A percentile compares a stretch with the other conserved stretches of the same genome.
phyloP scores from a whole-genome alignment of 2,888 invertebrate species.

The Dorcus hopei region DNA sequence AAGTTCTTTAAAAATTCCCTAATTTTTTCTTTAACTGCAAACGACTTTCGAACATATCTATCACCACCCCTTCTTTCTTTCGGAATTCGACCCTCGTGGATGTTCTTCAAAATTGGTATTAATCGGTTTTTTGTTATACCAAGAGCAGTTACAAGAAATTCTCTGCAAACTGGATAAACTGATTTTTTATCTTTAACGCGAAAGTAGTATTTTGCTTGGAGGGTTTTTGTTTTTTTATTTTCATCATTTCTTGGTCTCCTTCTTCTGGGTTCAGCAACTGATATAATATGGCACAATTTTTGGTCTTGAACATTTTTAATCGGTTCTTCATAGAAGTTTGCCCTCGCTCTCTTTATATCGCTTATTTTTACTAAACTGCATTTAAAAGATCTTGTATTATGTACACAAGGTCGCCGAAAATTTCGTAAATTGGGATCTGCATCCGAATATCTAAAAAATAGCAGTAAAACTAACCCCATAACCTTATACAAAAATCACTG shows the following conservation, averaged over 20 bases:
- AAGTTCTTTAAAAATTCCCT: slow-evolving; percentile 2
- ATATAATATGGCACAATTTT: slow-evolving; percentile 6
- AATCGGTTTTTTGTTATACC: slow-evolving; percentile 6
- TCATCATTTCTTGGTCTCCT: neutral
- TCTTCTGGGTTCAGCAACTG: slow-evolving; percentile 9
- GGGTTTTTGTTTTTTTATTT: slow-evolving; percentile 3
- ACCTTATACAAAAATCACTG: neutral
- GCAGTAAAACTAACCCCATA: neutral
- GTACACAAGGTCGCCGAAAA: slow-evolving; percentile 6
- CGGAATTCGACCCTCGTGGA: slow-evolving; percentile 1
- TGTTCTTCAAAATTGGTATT: slow-evolving; percentile 3
- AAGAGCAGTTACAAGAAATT: slow-evolving; percentile 5
- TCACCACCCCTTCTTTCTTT: slow-evolving; percentile 10
- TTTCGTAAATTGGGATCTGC: slow-evolving; percentile 3
- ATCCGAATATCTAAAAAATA: slow-evolving; percentile 11
- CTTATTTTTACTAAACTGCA: slow-evolving; percentile 4
- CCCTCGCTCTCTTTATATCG: slow-evolving; percentile 4
- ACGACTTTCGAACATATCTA: neutral
- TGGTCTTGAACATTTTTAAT: slow-evolving; percentile 9
- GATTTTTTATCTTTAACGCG: slow-evolving; percentile 5
- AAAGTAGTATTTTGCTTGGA: slow-evolving; percentile 7
- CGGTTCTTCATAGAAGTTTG: slow-evolving; percentile 1
- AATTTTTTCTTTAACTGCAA: slow-evolving; percentile 4
- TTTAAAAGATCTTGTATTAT: slow-evolving; percentile 12
- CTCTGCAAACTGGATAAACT: slow-evolving; percentile 7